These are phyloP conservation scores for Melanerpes formicivorus DNA, from an alignment of 2,113 vertebrate genomes.

Conservation along the genomic window DNA sequence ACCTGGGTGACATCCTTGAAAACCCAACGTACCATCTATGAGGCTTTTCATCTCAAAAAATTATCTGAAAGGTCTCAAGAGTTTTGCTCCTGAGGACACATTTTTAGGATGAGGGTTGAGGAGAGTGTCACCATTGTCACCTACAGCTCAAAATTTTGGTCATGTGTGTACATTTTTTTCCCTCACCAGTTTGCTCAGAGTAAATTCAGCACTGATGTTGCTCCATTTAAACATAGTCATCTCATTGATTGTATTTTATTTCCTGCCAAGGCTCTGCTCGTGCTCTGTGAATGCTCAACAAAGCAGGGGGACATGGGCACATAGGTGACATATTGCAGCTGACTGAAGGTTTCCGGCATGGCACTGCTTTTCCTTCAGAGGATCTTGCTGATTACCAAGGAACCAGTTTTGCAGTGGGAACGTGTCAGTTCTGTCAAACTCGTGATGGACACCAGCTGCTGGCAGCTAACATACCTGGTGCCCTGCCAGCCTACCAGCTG, in stretches of 20 bases:
- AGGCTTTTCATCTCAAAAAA: not conserved
- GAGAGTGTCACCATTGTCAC: not conserved
- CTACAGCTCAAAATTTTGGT: not conserved
- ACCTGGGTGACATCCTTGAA: not conserved
- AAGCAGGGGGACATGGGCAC: not conserved
- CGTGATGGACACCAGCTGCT: not conserved
- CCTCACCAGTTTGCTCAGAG: not conserved
- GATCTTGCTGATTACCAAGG: not conserved
- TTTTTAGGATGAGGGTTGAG: not conserved
- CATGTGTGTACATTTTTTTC: rapidly evolving
- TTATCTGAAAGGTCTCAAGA: not conserved
- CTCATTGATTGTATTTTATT: not conserved
- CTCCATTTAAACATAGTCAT: not conserved
- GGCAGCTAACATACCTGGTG: not conserved
- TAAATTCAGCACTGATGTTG: not conserved
- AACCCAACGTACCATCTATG: rapidly evolving
- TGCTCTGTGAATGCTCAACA: not conserved
- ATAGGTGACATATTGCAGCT: not conserved
- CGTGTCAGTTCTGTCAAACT: not conserved
- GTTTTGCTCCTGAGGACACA: not conserved
- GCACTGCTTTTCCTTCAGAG: not conserved
- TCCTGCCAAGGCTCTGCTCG: not conserved
- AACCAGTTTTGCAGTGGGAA: not conserved
- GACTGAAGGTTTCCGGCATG: not conserved
- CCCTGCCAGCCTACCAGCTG: conserved; percentile 24